Base-by-base conservation (phyloP, 2,888 invertebrate species). In the Ceratothoa steindachneri region DNA sequence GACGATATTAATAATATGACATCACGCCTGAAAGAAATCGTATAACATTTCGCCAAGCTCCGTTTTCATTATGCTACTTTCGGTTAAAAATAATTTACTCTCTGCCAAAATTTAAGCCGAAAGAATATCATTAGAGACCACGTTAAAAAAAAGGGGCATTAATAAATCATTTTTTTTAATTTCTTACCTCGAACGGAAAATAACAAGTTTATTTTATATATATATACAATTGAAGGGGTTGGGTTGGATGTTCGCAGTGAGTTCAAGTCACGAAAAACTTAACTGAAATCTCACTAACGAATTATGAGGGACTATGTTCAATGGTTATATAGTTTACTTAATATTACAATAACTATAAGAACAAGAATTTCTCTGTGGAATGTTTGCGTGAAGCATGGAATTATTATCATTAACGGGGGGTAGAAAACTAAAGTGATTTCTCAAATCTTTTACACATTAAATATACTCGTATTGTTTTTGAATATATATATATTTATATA, bases 401-500 rank as follows among this genome's bases (percentile, higher is more conserved):
- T 41, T 15, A 41, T 9, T 41, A n/a, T n/a, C n/a, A n/a, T n/a
- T n/a, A n/a, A n/a, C n/a, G n/a, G n/a, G n/a, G n/a, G n/a, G n/a
- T n/a, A 41, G 7, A 41, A 41, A 41, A 41, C 41, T 41, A 41
- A 15, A 41, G 41, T 15, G 41, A 41, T 41, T 41, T 41, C 41
- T 41, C 5, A 15, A 41, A 41, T 41, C 15, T 41, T 41, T 41
- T 41, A 9, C 15, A 15, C 15, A 9, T 41, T 41, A 41, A 41
- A 41, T 15, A 41, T 41, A n/a, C n/a, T n/a, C n/a, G n/a, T n/a
- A n/a, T n/a, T 31, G 24, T 67, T 22, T 67, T 24, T 67, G 9
- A 24, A 31, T 55, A 53, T 69, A 53, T 53, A 27, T 69, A 53
- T 69, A 53, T 53, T 24, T 69, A 28, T 53, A 51, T 53, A 53